Evolutionary conservation across 2,113 vertebrate genomes (phyloP), one percentile per base, ranked within the genome.

Genomic region (Carollia perspicillata): DNA sequence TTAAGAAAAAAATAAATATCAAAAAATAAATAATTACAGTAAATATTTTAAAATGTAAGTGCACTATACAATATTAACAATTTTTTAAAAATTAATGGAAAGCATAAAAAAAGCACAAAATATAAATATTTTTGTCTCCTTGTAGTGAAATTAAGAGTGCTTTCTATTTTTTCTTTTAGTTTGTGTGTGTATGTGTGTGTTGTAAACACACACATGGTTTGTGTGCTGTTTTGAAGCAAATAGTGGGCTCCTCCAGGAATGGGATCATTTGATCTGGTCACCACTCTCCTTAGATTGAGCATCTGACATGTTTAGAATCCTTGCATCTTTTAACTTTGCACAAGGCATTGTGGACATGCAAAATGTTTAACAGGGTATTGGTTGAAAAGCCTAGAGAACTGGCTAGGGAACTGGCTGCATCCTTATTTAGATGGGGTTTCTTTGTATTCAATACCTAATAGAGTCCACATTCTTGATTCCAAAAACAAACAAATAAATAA

Each of bases 371-470:
- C 13, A 23, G 68, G 33, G 51, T n/a, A n/a, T 17, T 53, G 17
- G 58, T 88, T 51, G 83, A 14, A 91, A 72, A n/a, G 37, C 5
- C 16, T 44, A 42, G 55, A 66, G 20, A 7, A 42, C 42, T 42
- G 4, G 42, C 42, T 8, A 75, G 79, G n/a, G 51, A 65, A 13
- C 33, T 33, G 7, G 28, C 65, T 66, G 35, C 40, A 33, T 53
- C 22, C n/a, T 20, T 94, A n/a, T 84, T 97, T 69, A 86, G 23
- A 65, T 89, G 74, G 47, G 9, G 81, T 95, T 84, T 42, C 75
- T 55, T 91, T 96, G 96, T 74, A 89, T 60, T 95, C 35, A 85
- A 1, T 77, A 42, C 47, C 28, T 79, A 93, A 95, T 97, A 94
- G 49, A 49, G n/a, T 77, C 30, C 44, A 77, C 22, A 51, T n/a